Percentiles rank a stretch among this genome's conserved stretches.
Conservation (phyloP, 2,797 vertebrate species). For the Manis javanica region DNA sequence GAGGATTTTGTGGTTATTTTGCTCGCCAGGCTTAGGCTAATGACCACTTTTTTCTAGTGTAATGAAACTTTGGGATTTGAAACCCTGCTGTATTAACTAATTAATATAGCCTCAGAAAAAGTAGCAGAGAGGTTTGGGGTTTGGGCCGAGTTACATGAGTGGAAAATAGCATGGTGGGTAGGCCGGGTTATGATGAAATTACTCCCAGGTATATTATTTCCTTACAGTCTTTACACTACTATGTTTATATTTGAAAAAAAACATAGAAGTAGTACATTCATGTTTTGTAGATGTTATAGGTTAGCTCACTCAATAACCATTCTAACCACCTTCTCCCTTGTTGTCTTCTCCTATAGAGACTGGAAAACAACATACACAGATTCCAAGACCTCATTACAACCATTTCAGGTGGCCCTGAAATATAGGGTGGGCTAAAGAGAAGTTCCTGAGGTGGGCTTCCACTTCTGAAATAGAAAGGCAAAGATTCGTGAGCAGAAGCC, state of each 20-base stretch:
- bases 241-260: neutral
- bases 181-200: neutral
- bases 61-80: conserved; percentile 52
- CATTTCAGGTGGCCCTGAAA: neutral
- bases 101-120: conserved; percentile 31
- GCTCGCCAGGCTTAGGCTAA: conserved; percentile 49
- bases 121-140: neutral
- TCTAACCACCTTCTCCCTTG: neutral
- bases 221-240: neutral
- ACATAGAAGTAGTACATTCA: neutral
- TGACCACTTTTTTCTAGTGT: conserved; percentile 53
- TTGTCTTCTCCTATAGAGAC: neutral
- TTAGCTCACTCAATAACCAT: neutral
- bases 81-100: conserved; percentile 32
- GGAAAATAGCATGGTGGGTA: neutral
- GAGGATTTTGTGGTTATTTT: conserved; percentile 71
- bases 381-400: neutral
- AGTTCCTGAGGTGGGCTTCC: neutral
- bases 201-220: neutral
- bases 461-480: conserved; percentile 24
- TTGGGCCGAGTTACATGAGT: neutral
- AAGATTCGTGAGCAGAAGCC: neutral
- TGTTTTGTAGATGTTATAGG: neutral
- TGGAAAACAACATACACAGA: neutral
- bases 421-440: neutral